Conservation (phyloP, 2,797 vertebrate genomes). For the Bovichtus diacanthus region DNA sequence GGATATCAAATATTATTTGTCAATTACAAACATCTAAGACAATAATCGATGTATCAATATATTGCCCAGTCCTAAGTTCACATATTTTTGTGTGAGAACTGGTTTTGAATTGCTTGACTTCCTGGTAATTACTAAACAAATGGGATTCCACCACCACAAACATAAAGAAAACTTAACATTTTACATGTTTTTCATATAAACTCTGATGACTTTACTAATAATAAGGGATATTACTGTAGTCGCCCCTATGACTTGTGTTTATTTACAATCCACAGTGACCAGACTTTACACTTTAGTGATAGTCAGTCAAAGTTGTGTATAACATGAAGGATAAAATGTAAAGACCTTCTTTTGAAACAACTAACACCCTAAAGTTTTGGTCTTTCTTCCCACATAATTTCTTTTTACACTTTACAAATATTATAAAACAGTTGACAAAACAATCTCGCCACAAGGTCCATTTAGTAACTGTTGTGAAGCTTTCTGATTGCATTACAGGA, state of each 20-base stretch:
- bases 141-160: conserved; percentile 30
- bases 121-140: not conserved
- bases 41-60: not conserved
- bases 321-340: not conserved
- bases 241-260: not conserved
- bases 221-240: not conserved
- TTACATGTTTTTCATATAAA: conserved; percentile 27
- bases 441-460: not conserved
- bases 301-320: not conserved
- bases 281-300: not conserved
- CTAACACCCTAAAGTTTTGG: not conserved
- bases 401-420: not conserved
- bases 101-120: not conserved
- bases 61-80: not conserved
- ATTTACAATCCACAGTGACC: conserved; percentile 8
- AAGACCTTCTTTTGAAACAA: not conserved
- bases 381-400: not conserved
- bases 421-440: not conserved
- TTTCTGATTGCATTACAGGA: not conserved
- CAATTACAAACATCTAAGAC: not conserved
- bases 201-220: not conserved
- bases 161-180: not conserved
- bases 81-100: not conserved
- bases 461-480: not conserved
- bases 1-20: not conserved